A percentile compares a stretch with the other conserved stretches of the same genome.
phyloP scores from a whole-genome alignment of 2,113 vertebrate species.

The Notarius lentiginosus region DNA sequence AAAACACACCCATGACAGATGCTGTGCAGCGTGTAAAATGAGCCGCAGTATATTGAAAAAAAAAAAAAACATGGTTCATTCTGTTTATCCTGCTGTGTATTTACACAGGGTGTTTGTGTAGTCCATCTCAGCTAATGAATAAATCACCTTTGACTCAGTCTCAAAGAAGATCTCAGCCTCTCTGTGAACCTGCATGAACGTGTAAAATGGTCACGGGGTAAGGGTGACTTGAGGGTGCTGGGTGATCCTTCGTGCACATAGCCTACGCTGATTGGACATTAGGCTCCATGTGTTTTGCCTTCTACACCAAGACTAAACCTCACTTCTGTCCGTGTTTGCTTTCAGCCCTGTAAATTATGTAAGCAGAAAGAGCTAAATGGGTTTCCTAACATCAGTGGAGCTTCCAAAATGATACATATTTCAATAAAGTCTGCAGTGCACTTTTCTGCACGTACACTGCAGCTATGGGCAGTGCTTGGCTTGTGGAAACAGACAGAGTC shows the following conservation, averaged over 20 bases:
- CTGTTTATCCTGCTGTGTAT: not conserved
- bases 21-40: conserved; percentile 20
- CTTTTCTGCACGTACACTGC: conserved; percentile 30
- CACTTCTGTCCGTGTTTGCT: conserved; percentile 6
- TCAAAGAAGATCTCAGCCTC: conserved; percentile 63
- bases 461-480: conserved; percentile 8
- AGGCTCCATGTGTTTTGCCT: not conserved
- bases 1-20: conserved; percentile 45
- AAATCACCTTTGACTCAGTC: conserved; percentile 68
- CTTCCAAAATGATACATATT: conserved; percentile 68
- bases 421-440: conserved; percentile 63
- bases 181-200: conserved; percentile 56
- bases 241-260: conserved; percentile 59
- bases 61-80: not conserved
- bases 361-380: conserved; percentile 64
- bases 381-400: conserved; percentile 56
- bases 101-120: conserved; percentile 26
- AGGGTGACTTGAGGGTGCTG: conserved; percentile 46
- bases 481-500: not conserved
- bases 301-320: conserved; percentile 43
- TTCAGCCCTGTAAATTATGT: conserved; percentile 72
- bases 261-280: conserved; percentile 63
- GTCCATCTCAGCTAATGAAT: conserved; percentile 72
- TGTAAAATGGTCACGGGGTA: conserved; percentile 41
- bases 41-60: not conserved